Evolutionary conservation across 2,888 invertebrate species (phyloP), one percentile per base, ranked within the genome.

Genomic region (Oligia fasciuncula): DNA sequence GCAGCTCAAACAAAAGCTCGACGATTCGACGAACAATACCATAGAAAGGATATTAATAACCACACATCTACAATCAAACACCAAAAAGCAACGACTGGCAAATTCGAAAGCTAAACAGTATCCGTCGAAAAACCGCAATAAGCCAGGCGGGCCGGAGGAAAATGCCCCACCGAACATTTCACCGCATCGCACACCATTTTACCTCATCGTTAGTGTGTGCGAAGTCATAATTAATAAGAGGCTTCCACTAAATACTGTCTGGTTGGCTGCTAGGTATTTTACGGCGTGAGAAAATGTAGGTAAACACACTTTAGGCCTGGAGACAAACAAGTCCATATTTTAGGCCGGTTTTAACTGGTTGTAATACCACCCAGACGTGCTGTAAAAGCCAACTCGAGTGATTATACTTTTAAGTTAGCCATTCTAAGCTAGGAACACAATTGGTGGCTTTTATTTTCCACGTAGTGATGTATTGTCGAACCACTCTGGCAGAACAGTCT

Each of bases 141-240:
- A 80, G 77, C 78, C 69, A 23, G 60, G 63, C 73, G 54, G 23
- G 51, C 40, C 57, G 51, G 49, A 54, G 76, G 62, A 57, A 57
- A 57, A 29, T 35, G 19, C 4, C 17, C 5, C 17, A 43, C 23
- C 76, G 73, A 76, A 43, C 66, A 66, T 77, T 85, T 76, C 43
- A 69, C 76, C 83, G 57, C 81, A 79, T 23, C 60, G 72, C 43
- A 43, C 51, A 23, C 63, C 60, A 60, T 80, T 83, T 72, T 46
- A 54, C 69, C 73, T 51, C 79, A 70, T 76, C 57, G 74, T 85
- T 84, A 84, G 40, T 65, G 54, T 65, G 67, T 84, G 66, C 79
- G 68, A 86, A 84, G 66, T 82, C 77, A 89, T 88, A 82, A 86
- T 88, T 84, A 87, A 85, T 87, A 46, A 29, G 62, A 4, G 65